A percentile compares a stretch with the other conserved stretches of the same genome.
Evolutionary conservation across 2,888 invertebrate species (phyloP).

Genomic region (Teinopalpus imperialis): DNA sequence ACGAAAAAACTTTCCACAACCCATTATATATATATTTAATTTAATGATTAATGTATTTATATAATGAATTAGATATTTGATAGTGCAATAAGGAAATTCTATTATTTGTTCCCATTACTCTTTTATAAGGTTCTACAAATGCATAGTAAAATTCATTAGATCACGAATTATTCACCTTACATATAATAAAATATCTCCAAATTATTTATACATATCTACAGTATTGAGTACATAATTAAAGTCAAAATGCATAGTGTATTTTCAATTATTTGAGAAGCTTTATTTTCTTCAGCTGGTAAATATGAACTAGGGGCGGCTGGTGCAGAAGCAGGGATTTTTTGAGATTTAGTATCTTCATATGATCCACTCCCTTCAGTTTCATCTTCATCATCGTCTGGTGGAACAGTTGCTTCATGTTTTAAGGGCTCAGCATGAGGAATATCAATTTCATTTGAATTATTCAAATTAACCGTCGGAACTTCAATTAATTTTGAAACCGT

Average conservation of each 20-base stretch:
- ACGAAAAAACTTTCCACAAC: no score
- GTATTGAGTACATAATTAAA: conserved; percentile 27
- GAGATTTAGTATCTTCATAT: conserved; percentile 53
- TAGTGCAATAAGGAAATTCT: conserved; percentile 1
- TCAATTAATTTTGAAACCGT: conserved; percentile 25
- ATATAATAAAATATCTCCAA: conserved; percentile 7
- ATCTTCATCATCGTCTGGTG: conserved; percentile 72
- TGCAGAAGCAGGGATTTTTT: conserved; percentile 53
- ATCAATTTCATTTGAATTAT: conserved; percentile 20
- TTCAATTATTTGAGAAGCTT: conserved; percentile 37
- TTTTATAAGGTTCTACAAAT: conserved; percentile 11
- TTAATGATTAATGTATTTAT: no score
- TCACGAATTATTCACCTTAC: not conserved
- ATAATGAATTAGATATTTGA: no score
- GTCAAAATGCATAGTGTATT: conserved; percentile 33
- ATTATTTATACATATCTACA: conserved; percentile 10
- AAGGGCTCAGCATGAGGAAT: conserved; percentile 59
- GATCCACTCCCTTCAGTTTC: conserved; percentile 68
- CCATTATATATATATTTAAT: no score
- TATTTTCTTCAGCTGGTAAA: conserved; percentile 62
- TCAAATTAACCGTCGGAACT: conserved; percentile 1
- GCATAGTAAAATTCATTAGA: conserved; percentile 9
- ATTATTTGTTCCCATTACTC: conserved; percentile 17
- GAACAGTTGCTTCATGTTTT: conserved; percentile 60
- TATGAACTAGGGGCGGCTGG: conserved; percentile 69